Base-by-base conservation (phyloP, 2,113 vertebrate genomes). In the Antigone vipio region DNA sequence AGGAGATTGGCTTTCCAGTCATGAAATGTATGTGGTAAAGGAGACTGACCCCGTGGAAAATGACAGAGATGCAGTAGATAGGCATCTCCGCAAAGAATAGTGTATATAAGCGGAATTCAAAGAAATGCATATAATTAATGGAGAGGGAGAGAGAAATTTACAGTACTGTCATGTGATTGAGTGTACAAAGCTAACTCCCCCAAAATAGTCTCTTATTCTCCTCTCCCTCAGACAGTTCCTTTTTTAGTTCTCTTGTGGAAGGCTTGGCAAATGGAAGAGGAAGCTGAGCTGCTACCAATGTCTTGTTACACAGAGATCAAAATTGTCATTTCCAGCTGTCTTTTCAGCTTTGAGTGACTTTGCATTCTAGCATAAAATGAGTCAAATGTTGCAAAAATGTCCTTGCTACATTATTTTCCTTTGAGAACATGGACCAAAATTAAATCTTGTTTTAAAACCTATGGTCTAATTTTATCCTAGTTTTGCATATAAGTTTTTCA, bases 321-420 rank as follows among this genome's bases (percentile, higher is more conserved):
- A 96, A 69, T 29, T 82, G 91, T 72, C 49, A n/a, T 84, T 93
- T 95, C 77, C 87, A 91, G 89, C 86, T 95, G 86, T 30, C 96
- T 91, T 27, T 44, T 94, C 92, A 76, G 69, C 79, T 87, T 77
- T 38, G 68, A 89, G 62, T 89, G 79, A 87, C 80, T 97, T 80
- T 62, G 58, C 89, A 66, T 87, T 85, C 69, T 69, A 79, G 56
- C 18, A 77, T 59, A 93, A 93, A 80, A 69, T 0, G 4, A 89
- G 42, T 32, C 35, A n/a, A 89, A 45, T 68, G 19, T 30, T 59
- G 73, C 71, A 55, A 52, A 80, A 72, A 77, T 71, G 30, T 62
- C 44, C 63, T 72, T 76, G 49, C 38, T 87, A 7, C 12, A 6
- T 47, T 85, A 42, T 91, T 93, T 92, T 86, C 18, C 55, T 56